Conservation (phyloP, 2,888 invertebrate genomes). For the Tenthredo mesomela region DNA sequence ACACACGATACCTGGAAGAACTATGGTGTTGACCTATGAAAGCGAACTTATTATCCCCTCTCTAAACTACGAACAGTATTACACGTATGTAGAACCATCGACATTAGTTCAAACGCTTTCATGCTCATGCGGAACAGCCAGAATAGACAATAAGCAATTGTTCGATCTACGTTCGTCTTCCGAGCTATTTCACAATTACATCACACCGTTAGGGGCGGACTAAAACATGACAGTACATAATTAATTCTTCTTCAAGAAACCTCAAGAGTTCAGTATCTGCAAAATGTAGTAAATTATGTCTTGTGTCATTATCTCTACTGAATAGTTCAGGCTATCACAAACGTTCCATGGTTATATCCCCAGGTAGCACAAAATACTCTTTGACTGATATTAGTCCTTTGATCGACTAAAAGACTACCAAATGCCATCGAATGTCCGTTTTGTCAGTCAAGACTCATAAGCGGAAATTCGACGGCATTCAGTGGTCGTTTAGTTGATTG, state of each 20-base stretch:
- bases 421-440: too few species aligned
- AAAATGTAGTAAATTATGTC: conserved; percentile 9
- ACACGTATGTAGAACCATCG: neutral
- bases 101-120: neutral
- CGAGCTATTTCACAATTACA: neutral
- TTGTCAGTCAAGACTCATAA: too few species aligned
- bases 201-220: neutral
- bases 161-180: neutral
- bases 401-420: too few species aligned
- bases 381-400: too few species aligned
- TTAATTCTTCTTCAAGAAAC: neutral
- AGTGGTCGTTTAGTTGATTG: too few species aligned
- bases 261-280: neutral
- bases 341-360: neutral
- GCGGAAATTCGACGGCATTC: too few species aligned
- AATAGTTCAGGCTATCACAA: conserved; percentile 5
- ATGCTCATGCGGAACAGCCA: neutral
- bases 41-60: conserved; percentile 21
- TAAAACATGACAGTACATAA: neutral
- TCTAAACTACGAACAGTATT: neutral
- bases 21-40: neutral
- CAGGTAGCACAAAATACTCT: too few species aligned
- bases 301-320: neutral
- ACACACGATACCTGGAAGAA: neutral
- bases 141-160: conserved; percentile 10